Evolutionary conservation across 1,140 invertebrate genomes (phyloP).

Genomic region (Fopius arisanus): DNA sequence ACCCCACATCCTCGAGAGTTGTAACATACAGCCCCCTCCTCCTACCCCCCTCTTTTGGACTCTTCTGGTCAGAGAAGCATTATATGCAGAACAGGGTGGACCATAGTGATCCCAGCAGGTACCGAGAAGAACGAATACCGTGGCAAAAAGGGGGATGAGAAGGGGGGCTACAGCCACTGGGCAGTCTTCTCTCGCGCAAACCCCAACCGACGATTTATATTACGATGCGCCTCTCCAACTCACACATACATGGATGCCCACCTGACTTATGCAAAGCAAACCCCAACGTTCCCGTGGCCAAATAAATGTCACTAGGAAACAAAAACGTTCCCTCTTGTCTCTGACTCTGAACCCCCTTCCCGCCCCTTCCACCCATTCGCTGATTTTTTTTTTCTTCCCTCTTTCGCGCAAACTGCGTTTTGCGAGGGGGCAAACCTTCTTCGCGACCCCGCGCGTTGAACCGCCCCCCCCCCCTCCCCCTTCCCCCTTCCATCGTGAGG

Average conservation of each 20-base stretch:
- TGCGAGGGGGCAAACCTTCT: constrained; percentile 12
- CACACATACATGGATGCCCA: constrained; percentile 52
- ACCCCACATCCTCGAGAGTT: neutral
- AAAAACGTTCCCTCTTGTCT: constrained; percentile 56
- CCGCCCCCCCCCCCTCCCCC: constrained; percentile 18
- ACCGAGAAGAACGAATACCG: constrained; percentile 28
- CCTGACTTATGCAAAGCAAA: constrained; percentile 63
- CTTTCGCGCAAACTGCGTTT: neutral
- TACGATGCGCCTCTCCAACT: constrained; percentile 46
- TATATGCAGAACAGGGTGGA: constrained; percentile 65
- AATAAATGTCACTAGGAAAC: constrained; percentile 64
- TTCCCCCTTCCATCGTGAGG: neutral
- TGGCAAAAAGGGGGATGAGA: constrained; percentile 27
- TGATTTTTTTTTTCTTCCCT: neutral
- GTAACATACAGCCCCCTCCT: neutral
- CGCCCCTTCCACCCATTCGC: neutral
- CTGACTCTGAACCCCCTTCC: constrained; percentile 32
- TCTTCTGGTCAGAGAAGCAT: constrained; percentile 54
- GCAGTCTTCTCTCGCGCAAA: constrained; percentile 49
- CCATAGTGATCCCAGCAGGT: constrained; percentile 47
- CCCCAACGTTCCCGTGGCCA: constrained; percentile 48
- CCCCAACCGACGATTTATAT: constrained; percentile 58
- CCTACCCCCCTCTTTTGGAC: constrained; percentile 2
- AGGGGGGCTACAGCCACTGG: constrained; percentile 49
- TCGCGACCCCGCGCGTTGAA: constrained; percentile 18